Evolutionary conservation across 1,140 invertebrate genomes (phyloP).

Genomic region (Drosophila pallidifrons): DNA sequence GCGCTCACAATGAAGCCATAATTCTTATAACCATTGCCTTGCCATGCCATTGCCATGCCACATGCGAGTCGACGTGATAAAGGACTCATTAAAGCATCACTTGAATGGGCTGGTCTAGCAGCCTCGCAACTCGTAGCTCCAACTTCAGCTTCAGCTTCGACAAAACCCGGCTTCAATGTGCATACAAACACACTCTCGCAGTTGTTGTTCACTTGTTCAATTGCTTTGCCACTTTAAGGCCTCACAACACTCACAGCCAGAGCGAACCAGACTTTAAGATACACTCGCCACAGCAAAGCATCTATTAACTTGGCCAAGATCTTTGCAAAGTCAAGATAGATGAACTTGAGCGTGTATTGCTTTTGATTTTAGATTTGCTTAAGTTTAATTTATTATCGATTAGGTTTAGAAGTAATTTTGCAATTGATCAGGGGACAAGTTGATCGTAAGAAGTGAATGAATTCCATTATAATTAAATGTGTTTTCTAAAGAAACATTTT

Average conservation of each 20-base stretch:
- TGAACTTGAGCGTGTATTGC: neutral
- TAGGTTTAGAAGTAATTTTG: too few relatives aligned
- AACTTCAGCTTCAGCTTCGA: neutral
- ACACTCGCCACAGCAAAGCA: slow-evolving; percentile 29
- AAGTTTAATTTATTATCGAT: too few relatives aligned
- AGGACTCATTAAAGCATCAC: slow-evolving; percentile 83
- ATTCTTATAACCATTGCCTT: slow-evolving; percentile 64
- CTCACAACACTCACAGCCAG: slow-evolving; percentile 47
- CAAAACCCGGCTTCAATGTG: slow-evolving; percentile 6
- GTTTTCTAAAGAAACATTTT: too few relatives aligned
- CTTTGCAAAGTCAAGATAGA: neutral
- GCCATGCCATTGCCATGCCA: slow-evolving; percentile 41
- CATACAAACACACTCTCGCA: slow-evolving; percentile 9
- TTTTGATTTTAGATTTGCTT: too few relatives aligned
- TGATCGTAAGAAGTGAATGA: too few relatives aligned
- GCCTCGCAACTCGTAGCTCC: slow-evolving; percentile 55
- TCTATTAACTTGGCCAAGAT: slow-evolving; percentile 15
- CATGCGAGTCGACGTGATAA: slow-evolving; percentile 73
- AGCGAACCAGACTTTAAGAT: slow-evolving; percentile 69
- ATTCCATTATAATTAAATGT: too few relatives aligned
- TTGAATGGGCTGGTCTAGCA: slow-evolving; percentile 77
- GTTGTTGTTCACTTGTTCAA: slow-evolving; percentile 70
- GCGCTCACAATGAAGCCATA: slow-evolving; percentile 74
- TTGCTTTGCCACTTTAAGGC: slow-evolving; percentile 79
- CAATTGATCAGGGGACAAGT: too few relatives aligned